Conservation (phyloP, 2,888 invertebrate genomes). For the Epicampocera succincta region DNA sequence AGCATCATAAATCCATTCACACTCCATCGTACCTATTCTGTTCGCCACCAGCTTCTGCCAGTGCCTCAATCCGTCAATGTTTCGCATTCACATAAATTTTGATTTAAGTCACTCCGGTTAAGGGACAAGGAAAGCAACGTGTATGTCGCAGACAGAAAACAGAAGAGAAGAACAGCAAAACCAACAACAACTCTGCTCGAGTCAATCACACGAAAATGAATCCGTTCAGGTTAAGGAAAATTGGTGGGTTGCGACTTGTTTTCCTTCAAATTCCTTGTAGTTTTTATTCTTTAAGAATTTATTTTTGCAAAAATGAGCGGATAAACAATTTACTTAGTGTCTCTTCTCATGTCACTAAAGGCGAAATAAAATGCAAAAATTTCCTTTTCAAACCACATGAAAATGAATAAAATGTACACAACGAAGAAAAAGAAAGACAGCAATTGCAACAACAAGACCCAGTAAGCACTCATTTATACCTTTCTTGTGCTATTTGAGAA, state of each 20-base stretch:
- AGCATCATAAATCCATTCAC: constrained; percentile 63
- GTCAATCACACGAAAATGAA: constrained; percentile 10
- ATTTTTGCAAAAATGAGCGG: constrained; percentile 58
- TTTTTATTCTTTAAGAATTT: constrained; percentile 29
- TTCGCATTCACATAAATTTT: constrained; percentile 23
- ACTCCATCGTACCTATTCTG: constrained; percentile 27
- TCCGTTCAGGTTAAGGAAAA: constrained; percentile 40
- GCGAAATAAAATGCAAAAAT: constrained; percentile 60
- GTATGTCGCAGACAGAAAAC: constrained; percentile 29
- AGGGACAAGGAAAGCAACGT: constrained; percentile 41
- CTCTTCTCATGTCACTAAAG: constrained; percentile 68
- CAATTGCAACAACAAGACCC: constrained; percentile 46
- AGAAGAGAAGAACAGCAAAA: background rate
- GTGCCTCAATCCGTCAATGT: constrained; percentile 11
- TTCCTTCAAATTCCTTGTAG: background rate
- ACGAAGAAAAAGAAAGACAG: constrained; percentile 8
- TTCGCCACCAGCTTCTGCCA: background rate
- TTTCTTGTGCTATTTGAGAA: constrained; percentile 45
- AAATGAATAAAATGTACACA: constrained; percentile 38
- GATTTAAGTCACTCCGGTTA: constrained; percentile 49
- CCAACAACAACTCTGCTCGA: background rate
- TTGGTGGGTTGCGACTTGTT: constrained; percentile 25
- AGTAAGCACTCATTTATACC: constrained; percentile 66
- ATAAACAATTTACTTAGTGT: constrained; percentile 70
- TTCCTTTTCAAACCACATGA: constrained; percentile 64